phyloP scores from a whole-genome alignment of 1,140 invertebrate species.

The Drosophila pseudoananassae region DNA sequence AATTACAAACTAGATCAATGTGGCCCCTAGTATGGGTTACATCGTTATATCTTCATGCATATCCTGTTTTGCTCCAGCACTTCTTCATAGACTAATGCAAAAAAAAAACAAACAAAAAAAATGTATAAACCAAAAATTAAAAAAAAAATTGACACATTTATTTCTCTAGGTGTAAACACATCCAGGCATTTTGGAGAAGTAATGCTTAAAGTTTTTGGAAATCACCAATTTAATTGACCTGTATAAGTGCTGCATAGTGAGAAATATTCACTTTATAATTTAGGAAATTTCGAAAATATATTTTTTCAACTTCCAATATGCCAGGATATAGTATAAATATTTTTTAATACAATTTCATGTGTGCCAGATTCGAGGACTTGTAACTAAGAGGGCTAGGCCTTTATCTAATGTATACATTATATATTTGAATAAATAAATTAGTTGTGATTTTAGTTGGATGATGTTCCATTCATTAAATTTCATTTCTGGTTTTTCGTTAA shows the following conservation, averaged over 20 bases:
- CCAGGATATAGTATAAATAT: constrained; percentile 4
- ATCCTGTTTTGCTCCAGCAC: constrained; percentile 36
- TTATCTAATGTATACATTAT: constrained; percentile 70
- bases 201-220: not conserved
- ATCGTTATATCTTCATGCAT: constrained; percentile 37
- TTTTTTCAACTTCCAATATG: constrained; percentile 1
- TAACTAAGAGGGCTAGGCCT: constrained; percentile 73
- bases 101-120: constrained; percentile 9
- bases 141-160: constrained; percentile 54
- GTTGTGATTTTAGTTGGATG: constrained; percentile 27
- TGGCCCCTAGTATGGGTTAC: constrained; percentile 66
- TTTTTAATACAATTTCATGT: not conserved
- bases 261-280: not conserved
- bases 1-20: constrained; percentile 66
- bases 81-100: constrained; percentile 22
- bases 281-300: not conserved
- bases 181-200: constrained; percentile 18
- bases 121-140: constrained; percentile 12
- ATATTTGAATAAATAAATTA: constrained; percentile 59
- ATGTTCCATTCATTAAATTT: constrained; percentile 21
- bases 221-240: constrained; percentile 14
- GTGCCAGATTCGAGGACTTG: constrained; percentile 46
- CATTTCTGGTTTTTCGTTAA: constrained; percentile 50
- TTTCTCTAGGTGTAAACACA: constrained; percentile 18
- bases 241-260: not conserved